These are phyloP conservation scores for Meteorus cinctellus DNA, from an alignment of 2,888 invertebrate species.

Conservation along the genomic window DNA sequence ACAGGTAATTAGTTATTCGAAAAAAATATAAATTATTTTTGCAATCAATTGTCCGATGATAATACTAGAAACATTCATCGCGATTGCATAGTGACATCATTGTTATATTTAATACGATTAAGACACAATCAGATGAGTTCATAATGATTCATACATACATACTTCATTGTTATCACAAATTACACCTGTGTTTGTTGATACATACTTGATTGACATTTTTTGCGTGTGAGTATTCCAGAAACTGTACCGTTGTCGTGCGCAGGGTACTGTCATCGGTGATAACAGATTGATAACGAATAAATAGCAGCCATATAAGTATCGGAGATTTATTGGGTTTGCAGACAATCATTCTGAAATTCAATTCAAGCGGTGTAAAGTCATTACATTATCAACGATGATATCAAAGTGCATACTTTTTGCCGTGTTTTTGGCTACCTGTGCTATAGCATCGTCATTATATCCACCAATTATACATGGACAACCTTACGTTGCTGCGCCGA, in stretches of 20 bases:
- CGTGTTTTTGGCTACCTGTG: conserved; percentile 32
- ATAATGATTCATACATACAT: background rate
- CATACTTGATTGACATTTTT: background rate
- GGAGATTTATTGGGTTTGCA: conserved; percentile 48
- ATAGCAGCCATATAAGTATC: background rate
- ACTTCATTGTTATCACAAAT: background rate
- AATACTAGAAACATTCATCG: background rate
- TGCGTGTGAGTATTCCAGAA: background rate
- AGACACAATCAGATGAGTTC: background rate
- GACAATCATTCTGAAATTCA: background rate
- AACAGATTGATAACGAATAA: background rate
- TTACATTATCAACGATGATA: conserved; percentile 23
- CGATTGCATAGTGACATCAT: background rate
- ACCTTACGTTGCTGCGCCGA: background rate
- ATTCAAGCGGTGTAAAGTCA: background rate
- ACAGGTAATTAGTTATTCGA: too few species aligned
- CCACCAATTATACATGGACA: conserved; percentile 9
- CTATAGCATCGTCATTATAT: conserved; percentile 17
- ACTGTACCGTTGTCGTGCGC: background rate
- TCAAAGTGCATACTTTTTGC: conserved; percentile 15
- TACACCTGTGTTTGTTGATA: background rate
- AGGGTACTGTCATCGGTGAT: background rate
- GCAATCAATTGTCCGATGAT: too few species aligned
- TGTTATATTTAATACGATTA: background rate
- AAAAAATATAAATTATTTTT: too few species aligned